Conservation (phyloP, 2,888 invertebrate species). For the Ophraella communa region DNA sequence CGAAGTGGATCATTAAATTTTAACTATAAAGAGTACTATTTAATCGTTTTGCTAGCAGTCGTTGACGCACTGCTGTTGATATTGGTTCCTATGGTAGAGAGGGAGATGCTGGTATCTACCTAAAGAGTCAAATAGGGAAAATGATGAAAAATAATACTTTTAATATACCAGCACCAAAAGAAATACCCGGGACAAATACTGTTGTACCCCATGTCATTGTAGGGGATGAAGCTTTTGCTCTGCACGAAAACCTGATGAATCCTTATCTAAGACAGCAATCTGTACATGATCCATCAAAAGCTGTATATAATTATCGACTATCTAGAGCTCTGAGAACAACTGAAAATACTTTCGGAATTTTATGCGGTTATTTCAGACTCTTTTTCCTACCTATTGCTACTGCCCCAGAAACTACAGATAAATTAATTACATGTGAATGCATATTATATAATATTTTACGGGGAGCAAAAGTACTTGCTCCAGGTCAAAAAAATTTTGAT, state of each 20-base stretch:
- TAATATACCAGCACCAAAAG: conserved; percentile 29
- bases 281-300: conserved; percentile 30
- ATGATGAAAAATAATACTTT: no score
- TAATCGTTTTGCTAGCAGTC: conserved; percentile 40
- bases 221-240: no score
- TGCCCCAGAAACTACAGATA: conserved; percentile 29
- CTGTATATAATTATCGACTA: conserved; percentile 31
- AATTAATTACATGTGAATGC: conserved; percentile 28
- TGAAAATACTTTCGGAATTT: conserved; percentile 34
- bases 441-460: conserved; percentile 33
- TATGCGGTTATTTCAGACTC: conserved; percentile 29
- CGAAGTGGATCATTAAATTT: conserved; percentile 33
- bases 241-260: conserved; percentile 34
- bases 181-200: conserved; percentile 26
- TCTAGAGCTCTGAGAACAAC: conserved; percentile 33
- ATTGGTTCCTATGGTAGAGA: conserved; percentile 38
- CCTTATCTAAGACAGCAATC: conserved; percentile 31
- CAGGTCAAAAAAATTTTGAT: conserved; percentile 18
- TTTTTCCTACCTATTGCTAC: conserved; percentile 31
- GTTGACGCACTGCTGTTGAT: conserved; percentile 40
- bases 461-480: conserved; percentile 29
- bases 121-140: conserved; percentile 30
- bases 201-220: conserved; percentile 24
- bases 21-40: conserved; percentile 40
- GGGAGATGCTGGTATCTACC: conserved; percentile 35